Conservation (phyloP, 2,888 invertebrate genomes). For the Fragum whitleyi region DNA sequence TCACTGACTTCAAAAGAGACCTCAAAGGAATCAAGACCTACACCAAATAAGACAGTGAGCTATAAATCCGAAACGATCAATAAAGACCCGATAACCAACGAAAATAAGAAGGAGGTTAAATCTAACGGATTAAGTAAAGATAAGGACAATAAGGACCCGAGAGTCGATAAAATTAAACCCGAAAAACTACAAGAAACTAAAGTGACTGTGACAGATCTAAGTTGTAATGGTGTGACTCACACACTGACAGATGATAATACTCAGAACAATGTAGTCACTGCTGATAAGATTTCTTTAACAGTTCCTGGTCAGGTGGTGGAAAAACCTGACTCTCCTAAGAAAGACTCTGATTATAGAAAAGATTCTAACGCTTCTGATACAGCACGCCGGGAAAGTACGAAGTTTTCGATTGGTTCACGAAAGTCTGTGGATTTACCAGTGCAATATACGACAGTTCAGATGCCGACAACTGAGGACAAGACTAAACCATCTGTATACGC, state of each 20-base stretch:
- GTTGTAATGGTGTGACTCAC: slow-evolving; percentile 2
- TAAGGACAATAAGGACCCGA: too few species aligned
- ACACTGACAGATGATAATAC: background rate
- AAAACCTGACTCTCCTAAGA: background rate
- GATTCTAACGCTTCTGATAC: slow-evolving; percentile 18
- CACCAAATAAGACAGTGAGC: background rate
- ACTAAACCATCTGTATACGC: slow-evolving; percentile 31
- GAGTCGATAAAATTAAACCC: background rate
- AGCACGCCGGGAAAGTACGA: slow-evolving; percentile 17
- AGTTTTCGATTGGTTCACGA: slow-evolving; percentile 29
- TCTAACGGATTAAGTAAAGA: slow-evolving; percentile 2
- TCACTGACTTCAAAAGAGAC: background rate
- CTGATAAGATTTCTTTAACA: slow-evolving; percentile 6
- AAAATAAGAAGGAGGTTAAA: background rate
- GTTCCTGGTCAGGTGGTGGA: slow-evolving; percentile 22
- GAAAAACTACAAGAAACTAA: background rate
- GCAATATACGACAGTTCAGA: slow-evolving; percentile 32
- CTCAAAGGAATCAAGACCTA: background rate
- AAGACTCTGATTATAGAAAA: background rate
- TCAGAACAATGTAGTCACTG: background rate
- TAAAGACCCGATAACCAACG: background rate
- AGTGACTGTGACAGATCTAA: slow-evolving; percentile 2
- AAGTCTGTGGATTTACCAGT: slow-evolving; percentile 23
- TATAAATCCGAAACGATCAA: background rate
- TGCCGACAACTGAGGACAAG: slow-evolving; percentile 34